phyloP scores from a whole-genome alignment of 2,888 invertebrate genomes.

The Drosophila affinis region DNA sequence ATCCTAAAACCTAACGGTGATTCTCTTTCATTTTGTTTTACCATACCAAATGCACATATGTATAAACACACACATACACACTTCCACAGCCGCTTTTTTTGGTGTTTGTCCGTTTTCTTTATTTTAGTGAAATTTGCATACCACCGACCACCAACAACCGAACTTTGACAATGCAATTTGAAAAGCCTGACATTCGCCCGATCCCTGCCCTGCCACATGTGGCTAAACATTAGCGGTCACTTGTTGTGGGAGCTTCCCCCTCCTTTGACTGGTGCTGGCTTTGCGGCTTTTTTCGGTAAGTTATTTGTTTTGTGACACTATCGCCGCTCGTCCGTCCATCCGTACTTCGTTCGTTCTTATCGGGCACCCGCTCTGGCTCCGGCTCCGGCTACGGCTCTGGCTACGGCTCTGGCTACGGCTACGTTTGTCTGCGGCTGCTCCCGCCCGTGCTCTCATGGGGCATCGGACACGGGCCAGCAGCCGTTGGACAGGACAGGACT shows the following conservation, averaged over 20 bases:
- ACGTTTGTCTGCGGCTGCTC: slow-evolving; percentile 16
- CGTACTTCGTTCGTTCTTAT: slow-evolving; percentile 55
- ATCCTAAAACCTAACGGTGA: neutral
- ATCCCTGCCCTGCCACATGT: slow-evolving; percentile 41
- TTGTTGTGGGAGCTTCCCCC: slow-evolving; percentile 40
- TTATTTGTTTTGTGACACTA: slow-evolving; percentile 76
- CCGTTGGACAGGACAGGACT: slow-evolving; percentile 37
- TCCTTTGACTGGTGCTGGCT: slow-evolving; percentile 58
- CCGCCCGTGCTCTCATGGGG: slow-evolving; percentile 25
- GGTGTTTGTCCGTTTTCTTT: neutral
- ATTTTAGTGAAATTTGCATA: slow-evolving; percentile 29
- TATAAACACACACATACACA: neutral
- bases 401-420: neutral
- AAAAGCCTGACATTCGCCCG: slow-evolving; percentile 38
- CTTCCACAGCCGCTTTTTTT: neutral
- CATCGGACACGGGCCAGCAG: slow-evolving; percentile 46
- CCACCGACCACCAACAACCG: slow-evolving; percentile 2
- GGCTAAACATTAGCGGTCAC: slow-evolving; percentile 75
- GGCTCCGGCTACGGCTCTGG: neutral
- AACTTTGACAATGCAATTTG: slow-evolving; percentile 58
- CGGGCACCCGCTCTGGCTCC: slow-evolving; percentile 28
- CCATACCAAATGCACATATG: neutral
- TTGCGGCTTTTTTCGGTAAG: slow-evolving; percentile 73
- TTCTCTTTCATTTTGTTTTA: neutral
- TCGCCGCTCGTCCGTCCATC: slow-evolving; percentile 48